These are phyloP conservation scores for Cataglyphis cursor DNA, from an alignment of 2,888 invertebrate genomes.

Conservation along the genomic window DNA sequence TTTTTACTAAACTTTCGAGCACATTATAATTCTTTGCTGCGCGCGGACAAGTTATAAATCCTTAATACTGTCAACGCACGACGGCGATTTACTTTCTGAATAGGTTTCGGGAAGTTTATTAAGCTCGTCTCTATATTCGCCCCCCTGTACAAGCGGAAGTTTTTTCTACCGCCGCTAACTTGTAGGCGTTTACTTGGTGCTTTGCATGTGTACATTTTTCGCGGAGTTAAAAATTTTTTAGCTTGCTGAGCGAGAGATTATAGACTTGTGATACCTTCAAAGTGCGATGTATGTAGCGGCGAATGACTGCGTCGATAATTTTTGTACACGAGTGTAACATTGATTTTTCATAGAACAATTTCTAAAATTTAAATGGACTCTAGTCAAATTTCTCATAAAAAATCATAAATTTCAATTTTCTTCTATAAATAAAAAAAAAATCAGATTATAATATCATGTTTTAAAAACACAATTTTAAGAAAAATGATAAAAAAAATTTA, in stretches of 20 bases:
- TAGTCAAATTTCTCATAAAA: background rate
- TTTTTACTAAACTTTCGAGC: conserved; percentile 78
- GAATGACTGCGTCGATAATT: conserved; percentile 24
- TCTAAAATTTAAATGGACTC: background rate
- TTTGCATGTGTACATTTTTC: background rate
- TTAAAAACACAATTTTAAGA: background rate
- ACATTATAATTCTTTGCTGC: conserved; percentile 80
- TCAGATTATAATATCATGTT: background rate
- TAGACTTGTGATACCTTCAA: conserved; percentile 25
- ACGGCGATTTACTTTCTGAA: conserved; percentile 64
- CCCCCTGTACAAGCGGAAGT: conserved; percentile 18
- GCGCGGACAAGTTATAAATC: conserved; percentile 76
- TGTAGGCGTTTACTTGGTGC: background rate
- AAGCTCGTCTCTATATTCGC: conserved; percentile 57
- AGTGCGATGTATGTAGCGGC: conserved; percentile 20
- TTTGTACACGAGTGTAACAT: background rate
- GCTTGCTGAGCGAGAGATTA: conserved; percentile 3
- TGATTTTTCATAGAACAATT: background rate
- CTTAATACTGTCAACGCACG: conserved; percentile 80
- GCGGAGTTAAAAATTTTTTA: conserved; percentile 32
- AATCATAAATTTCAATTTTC: no score
- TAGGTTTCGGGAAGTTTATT: conserved; percentile 65
- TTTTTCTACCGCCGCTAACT: background rate
- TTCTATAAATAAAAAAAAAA: background rate
- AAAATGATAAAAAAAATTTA: no score